phyloP scores from a whole-genome alignment of 2,797 vertebrate species.

The Microctenopoma stevenorrisi region DNA sequence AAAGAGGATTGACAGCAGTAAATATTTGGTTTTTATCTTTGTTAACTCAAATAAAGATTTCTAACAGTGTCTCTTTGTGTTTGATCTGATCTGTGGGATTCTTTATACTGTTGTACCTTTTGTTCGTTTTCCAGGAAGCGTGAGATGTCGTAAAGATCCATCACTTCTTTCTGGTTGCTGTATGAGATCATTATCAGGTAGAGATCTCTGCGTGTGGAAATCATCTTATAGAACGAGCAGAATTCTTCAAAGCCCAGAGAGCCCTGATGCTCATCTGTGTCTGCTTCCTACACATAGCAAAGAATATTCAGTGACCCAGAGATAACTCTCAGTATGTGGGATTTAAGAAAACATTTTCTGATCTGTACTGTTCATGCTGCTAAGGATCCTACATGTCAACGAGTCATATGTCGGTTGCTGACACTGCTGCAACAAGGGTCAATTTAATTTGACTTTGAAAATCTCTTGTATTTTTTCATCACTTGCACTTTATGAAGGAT shows the following conservation, averaged over 20 bases:
- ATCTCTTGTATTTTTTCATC: too few relatives aligned
- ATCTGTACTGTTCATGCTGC: too few relatives aligned
- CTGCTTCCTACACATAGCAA: slow-evolving; percentile 87
- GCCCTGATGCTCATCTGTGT: slow-evolving; percentile 94
- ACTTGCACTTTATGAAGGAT: too few relatives aligned
- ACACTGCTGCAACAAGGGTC: too few relatives aligned
- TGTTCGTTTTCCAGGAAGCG: slow-evolving; percentile 93
- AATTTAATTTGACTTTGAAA: too few relatives aligned
- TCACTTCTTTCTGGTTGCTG: slow-evolving; percentile 94
- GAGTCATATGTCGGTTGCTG: too few relatives aligned
- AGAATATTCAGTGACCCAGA: slow-evolving; percentile 34
- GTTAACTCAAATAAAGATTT: too few relatives aligned
- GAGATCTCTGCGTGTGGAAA: slow-evolving; percentile 94
- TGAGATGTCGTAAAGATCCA: slow-evolving; percentile 87
- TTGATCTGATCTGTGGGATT: too few relatives aligned
- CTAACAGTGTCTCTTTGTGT: too few relatives aligned
- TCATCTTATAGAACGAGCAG: slow-evolving; percentile 96
- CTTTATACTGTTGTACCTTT: slow-evolving; percentile 84
- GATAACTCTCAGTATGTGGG: slow-evolving; percentile 20
- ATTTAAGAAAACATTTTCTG: neutral
- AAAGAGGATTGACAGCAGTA: neutral
- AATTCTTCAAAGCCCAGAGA: slow-evolving; percentile 94
- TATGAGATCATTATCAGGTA: slow-evolving; percentile 96
- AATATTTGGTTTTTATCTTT: too few relatives aligned
- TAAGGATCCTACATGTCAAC: too few relatives aligned